Evolutionary conservation across 2,113 vertebrate genomes (phyloP).

Genomic region (Centropristis striata): DNA sequence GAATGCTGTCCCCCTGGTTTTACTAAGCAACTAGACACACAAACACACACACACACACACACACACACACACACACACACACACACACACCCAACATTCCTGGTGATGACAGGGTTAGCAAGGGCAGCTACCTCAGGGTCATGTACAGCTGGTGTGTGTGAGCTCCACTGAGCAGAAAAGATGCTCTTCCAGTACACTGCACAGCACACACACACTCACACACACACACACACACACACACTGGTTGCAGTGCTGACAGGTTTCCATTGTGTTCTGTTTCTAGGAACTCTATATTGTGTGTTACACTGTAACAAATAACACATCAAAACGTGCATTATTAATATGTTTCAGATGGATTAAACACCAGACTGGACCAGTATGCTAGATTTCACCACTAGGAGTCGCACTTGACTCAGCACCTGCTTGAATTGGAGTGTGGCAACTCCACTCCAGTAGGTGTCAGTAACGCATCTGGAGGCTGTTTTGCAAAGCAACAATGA

Average conservation of each 20-base stretch:
- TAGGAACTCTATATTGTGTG: conserved; percentile 2
- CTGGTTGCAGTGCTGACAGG: conserved; percentile 31
- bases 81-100: conserved; percentile 27
- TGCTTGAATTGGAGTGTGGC: no score
- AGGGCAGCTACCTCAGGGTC: conserved; percentile 43
- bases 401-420: no score
- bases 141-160: conserved; percentile 74
- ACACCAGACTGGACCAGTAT: no score
- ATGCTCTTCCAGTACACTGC: conserved; percentile 57
- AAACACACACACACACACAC: conserved; percentile 11
- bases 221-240: conserved; percentile 30
- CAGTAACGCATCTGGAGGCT: no score
- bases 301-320: not conserved
- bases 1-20: conserved; percentile 27
- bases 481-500: no score
- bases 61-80: conserved; percentile 15
- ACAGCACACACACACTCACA: conserved; percentile 35
- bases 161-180: conserved; percentile 75
- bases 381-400: no score
- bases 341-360: no score
- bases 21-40: conserved; percentile 3
- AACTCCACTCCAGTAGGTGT: no score
- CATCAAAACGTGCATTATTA: not conserved
- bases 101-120: conserved; percentile 39
- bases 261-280: conserved; percentile 16